These are phyloP conservation scores for Miniopterus natalensis DNA, from an alignment of 2,113 vertebrate species.

Conservation along the genomic window DNA sequence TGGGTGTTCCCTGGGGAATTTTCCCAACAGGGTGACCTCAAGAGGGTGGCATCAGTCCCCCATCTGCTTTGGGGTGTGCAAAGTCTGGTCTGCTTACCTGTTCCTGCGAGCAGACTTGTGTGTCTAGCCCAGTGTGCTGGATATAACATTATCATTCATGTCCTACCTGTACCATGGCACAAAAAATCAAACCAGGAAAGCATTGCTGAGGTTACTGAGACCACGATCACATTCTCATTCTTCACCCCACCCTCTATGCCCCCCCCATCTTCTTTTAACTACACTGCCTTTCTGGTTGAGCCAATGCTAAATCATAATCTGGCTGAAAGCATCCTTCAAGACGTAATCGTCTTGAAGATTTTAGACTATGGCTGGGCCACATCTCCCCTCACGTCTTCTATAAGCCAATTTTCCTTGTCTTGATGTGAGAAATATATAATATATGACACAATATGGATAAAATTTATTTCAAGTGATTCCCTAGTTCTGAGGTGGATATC, in stretches of 20 bases:
- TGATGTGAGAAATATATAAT: slow-evolving; percentile 31
- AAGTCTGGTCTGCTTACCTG: not conserved
- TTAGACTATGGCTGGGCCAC: not conserved
- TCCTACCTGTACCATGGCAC: not conserved
- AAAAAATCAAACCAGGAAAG: not conserved
- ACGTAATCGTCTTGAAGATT: not conserved
- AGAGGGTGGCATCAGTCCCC: not conserved
- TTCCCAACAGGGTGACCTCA: not conserved
- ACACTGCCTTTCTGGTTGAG: not conserved
- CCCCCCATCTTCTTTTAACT: not conserved
- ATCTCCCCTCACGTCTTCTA: not conserved
- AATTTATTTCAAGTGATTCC: not conserved
- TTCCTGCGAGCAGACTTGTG: not conserved
- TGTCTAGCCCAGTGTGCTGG: not conserved
- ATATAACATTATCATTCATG: not conserved
- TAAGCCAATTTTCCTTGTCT: not conserved
- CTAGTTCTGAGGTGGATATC: not conserved
- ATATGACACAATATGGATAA: not conserved
- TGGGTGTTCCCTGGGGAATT: not conserved
- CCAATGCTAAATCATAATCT: not conserved
- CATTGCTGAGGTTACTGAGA: not conserved
- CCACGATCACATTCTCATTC: not conserved
- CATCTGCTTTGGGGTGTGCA: not conserved
- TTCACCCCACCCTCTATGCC: not conserved
- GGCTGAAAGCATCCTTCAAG: not conserved